A percentile compares a stretch with the other conserved stretches of the same genome.
Evolutionary conservation across 2,113 vertebrate species (phyloP).

Genomic region (Spermophilus dauricus): DNA sequence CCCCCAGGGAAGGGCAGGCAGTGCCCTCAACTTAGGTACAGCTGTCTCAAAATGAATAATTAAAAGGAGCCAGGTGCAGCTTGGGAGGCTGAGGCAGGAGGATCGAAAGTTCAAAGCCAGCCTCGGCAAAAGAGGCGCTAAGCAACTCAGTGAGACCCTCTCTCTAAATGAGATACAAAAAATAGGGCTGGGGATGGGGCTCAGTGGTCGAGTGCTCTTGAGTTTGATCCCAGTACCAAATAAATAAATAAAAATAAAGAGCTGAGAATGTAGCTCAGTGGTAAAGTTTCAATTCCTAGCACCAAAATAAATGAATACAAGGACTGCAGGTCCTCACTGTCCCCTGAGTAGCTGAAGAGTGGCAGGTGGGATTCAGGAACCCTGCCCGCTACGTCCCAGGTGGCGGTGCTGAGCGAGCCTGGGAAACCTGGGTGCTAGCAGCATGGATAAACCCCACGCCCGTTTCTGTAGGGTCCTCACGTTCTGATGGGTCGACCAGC

Average conservation of each 20-base stretch:
- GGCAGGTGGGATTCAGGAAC: background rate
- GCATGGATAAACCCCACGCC: rapidly evolving
- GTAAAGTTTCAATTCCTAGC: too few relatives aligned
- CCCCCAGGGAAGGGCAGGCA: rapidly evolving
- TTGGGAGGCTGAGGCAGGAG: background rate
- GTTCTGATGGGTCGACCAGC: background rate
- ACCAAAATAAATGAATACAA: background rate
- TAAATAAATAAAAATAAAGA: background rate
- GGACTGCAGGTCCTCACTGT: background rate
- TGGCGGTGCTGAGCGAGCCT: too few relatives aligned
- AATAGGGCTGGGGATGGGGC: too few relatives aligned
- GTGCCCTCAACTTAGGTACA: background rate
- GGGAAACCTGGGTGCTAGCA: too few relatives aligned
- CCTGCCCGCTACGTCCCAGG: too few relatives aligned
- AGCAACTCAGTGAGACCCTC: too few relatives aligned
- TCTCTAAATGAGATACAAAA: too few relatives aligned
- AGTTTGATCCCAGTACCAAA: too few relatives aligned
- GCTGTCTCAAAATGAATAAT: too few relatives aligned
- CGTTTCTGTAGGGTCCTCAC: rapidly evolving
- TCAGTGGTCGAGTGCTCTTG: too few relatives aligned
- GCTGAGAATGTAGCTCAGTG: too few relatives aligned
- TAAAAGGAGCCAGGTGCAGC: background rate
- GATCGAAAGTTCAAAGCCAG: background rate
- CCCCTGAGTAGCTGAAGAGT: too few relatives aligned
- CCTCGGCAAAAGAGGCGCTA: background rate